These are phyloP conservation scores for Agrotis segetum DNA, from an alignment of 2,888 invertebrate genomes.

Conservation along the genomic window DNA sequence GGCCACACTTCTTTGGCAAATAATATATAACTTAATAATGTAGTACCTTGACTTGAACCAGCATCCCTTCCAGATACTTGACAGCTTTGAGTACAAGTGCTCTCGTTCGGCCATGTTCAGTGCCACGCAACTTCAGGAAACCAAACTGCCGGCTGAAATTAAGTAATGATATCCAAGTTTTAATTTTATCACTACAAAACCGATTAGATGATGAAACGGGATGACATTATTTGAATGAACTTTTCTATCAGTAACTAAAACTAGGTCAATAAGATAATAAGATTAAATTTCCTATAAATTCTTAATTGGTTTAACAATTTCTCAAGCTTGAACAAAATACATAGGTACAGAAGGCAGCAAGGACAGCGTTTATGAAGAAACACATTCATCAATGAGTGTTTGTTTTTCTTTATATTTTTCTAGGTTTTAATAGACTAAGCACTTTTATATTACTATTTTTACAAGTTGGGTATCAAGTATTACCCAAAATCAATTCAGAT, in stretches of 20 bases:
- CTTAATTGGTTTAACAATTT: no score
- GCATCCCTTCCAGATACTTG: slow-evolving; percentile 96
- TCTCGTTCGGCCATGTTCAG: slow-evolving; percentile 95
- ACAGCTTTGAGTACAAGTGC: slow-evolving; percentile 96
- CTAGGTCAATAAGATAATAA: not conserved
- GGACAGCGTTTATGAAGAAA: slow-evolving; percentile 6
- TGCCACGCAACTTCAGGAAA: slow-evolving; percentile 95
- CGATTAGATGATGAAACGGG: not conserved
- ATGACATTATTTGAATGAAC: not conserved
- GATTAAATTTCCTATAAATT: not conserved
- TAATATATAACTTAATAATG: not conserved
- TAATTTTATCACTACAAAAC: not conserved
- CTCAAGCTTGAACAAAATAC: not conserved
- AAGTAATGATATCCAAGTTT: slow-evolving; percentile 6
- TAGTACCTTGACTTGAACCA: slow-evolving; percentile 93
- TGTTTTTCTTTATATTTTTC: slow-evolving; percentile 32
- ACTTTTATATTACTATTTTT: not conserved
- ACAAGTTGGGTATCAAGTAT: slow-evolving; percentile 1
- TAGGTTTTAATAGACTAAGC: not conserved
- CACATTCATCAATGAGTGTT: slow-evolving; percentile 4
- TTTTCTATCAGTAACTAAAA: slow-evolving; percentile 6
- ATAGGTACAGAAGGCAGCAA: not conserved
- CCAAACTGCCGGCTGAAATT: slow-evolving; percentile 97
- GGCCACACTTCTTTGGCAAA: no score
- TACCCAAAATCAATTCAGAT: not conserved